A percentile compares a stretch with the other conserved stretches of the same genome.
These are phyloP conservation scores for Diadema setosum DNA, from an alignment of 35 echinoderm and acorn worm species.

Conservation along the genomic window DNA sequence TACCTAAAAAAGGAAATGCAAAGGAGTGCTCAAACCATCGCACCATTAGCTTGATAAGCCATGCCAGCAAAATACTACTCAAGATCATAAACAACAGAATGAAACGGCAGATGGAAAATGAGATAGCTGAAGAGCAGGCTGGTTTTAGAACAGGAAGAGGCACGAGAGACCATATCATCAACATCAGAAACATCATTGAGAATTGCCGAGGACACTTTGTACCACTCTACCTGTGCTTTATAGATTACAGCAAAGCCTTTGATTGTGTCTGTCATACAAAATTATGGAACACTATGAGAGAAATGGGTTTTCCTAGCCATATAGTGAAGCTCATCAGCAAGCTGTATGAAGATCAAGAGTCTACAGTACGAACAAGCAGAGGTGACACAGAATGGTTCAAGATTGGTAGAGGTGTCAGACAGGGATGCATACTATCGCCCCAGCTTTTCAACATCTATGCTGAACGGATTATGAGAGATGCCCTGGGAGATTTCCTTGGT, in stretches of 20 bases:
- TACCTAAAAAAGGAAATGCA: constrained; percentile 20
- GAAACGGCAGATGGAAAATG: not conserved
- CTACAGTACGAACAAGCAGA: not conserved
- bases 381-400: not conserved
- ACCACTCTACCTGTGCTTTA: constrained; percentile 32
- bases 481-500: too few relatives aligned
- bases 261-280: constrained; percentile 16
- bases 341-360: not conserved
- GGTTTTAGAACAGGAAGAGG: constrained; percentile 44
- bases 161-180: constrained; percentile 47
- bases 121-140: constrained; percentile 40
- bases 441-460: too few relatives aligned
- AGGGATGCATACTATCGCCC: too few relatives aligned
- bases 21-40: constrained; percentile 47
- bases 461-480: too few relatives aligned
- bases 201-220: constrained; percentile 26
- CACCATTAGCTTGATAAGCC: constrained; percentile 27
- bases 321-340: not conserved
- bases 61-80: constrained; percentile 41
- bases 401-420: too few relatives aligned
- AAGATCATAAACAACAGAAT: constrained; percentile 6
- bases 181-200: constrained; percentile 34
- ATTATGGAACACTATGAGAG: not conserved
- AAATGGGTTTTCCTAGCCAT: not conserved
- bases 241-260: constrained; percentile 57